Evolutionary conservation across 2,888 invertebrate species (phyloP), one percentile per base, ranked within the genome.

Genomic region (Chelonus formosanus): DNA sequence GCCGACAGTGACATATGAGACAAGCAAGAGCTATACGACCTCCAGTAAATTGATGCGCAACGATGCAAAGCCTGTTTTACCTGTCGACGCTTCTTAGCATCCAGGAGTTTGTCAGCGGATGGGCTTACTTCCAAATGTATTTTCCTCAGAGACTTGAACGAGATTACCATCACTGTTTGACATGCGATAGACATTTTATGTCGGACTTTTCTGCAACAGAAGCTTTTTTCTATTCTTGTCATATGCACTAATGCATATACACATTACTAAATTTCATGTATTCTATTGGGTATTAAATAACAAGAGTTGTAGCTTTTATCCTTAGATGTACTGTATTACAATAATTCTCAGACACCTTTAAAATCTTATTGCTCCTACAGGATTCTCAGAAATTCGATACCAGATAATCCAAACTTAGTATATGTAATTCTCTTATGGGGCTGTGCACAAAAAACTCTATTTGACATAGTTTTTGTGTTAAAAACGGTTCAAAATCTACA

Each of bases 31-130:
- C 10, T 35, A 10, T 55, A 35, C 54, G 54, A 40, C 54, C 40
- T 63, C 64, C 53, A 60, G 66, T 69, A 66, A 72, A 70, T 73
- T 70, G 64, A 71, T 65, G 69, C 67, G 57, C 57, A 59, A 48
- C 69, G 69, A 70, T 70, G 67, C 70, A 75, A 76, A 76, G 73
- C 76, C 72, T 74, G 76, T 75, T 76, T 75, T 69, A 67, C 72
- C 70, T 70, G 75, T 75, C 75, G 65, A 54, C 67, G 67, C 45
- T 65, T 68, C 68, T 71, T 61, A 71, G 68, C 44, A 55, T 56
- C 54, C 8, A 44, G 48, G 65, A 56, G 50, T 56, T 57, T 58
- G 52, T 52, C 55, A 57, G 52, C 65, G 66, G 69, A 75, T 75
- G 70, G 68, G 75, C 72, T 76, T 76, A 74, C 71, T 71, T 71